phyloP scores from a whole-genome alignment of 2,797 vertebrate genomes.

The Aplochiton taeniatus region DNA sequence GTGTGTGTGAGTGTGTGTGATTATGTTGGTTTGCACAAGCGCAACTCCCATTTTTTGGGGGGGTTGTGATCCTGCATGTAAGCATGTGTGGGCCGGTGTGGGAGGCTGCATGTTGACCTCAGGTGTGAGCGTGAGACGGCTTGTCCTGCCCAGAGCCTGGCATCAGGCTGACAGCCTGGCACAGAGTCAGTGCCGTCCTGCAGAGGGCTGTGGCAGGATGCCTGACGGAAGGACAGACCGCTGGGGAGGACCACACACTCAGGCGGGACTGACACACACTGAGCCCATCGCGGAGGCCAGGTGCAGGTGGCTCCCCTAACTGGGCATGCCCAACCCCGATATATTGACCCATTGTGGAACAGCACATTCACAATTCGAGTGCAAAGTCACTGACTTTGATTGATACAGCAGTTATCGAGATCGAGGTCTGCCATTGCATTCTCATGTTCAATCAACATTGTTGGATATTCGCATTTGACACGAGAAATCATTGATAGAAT shows the following conservation, averaged over 20 bases:
- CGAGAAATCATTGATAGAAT: no score
- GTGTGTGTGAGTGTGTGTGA: slow-evolving; percentile 34
- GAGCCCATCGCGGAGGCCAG: not conserved
- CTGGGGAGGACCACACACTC: slow-evolving; percentile 39
- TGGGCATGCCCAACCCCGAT: no score
- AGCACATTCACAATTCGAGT: no score
- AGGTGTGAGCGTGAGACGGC: slow-evolving; percentile 31
- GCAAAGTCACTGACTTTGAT: no score
- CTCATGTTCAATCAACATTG: no score
- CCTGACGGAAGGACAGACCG: slow-evolving; percentile 53
- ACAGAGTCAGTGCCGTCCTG: slow-evolving; percentile 40
- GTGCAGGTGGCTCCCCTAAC: no score
- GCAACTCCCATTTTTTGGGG: no score
- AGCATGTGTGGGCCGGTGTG: slow-evolving; percentile 33
- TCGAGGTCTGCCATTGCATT: no score
- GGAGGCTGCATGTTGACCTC: not conserved
- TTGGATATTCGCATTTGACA: no score
- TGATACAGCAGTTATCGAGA: no score
- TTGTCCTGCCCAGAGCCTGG: slow-evolving; percentile 35
- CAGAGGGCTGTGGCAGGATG: slow-evolving; percentile 35
- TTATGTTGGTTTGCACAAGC: slow-evolving; percentile 19
- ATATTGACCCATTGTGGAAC: no score
- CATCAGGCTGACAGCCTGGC: slow-evolving; percentile 28
- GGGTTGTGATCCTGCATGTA: slow-evolving; percentile 23
- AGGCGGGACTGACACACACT: slow-evolving; percentile 37